Evolutionary conservation across 2,797 vertebrate genomes (phyloP).

Genomic region (Trichosurus vulpecula): DNA sequence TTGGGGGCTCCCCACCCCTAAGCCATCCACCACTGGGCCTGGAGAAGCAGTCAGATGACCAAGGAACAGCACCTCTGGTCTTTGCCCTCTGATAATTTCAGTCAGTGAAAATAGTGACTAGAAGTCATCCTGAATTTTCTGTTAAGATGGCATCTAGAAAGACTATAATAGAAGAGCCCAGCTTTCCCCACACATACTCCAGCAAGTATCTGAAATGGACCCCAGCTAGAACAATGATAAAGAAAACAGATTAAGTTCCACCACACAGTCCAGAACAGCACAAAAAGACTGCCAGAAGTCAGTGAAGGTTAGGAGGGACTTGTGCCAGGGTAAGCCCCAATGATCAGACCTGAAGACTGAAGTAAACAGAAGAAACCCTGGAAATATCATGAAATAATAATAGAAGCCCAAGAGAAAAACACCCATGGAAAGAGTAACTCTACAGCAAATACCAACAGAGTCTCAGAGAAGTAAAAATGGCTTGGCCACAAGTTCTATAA

Average conservation of each 20-base stretch:
- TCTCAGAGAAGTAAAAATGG: not conserved
- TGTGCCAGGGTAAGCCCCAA: not conserved
- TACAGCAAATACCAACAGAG: not conserved
- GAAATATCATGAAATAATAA: not conserved
- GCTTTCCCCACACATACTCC: not conserved
- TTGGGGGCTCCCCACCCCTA: too few relatives aligned
- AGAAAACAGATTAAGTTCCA: not conserved
- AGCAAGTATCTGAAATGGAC: not conserved
- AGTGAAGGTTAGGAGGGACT: not conserved
- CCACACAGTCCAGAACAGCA: too few relatives aligned
- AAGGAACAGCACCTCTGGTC: not conserved
- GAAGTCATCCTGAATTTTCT: not conserved
- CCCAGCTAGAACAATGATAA: not conserved
- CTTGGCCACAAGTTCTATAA: not conserved
- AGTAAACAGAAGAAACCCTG: not conserved
- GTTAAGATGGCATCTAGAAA: not conserved
- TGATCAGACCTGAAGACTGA: not conserved
- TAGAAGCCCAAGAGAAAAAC: not conserved
- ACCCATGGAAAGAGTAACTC: not conserved
- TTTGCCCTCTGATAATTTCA: not conserved
- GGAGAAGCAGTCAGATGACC: too few relatives aligned
- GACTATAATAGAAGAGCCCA: not conserved
- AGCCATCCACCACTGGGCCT: not conserved
- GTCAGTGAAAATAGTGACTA: not conserved
- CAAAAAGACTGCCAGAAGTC: not conserved